phyloP scores from a whole-genome alignment of 30 jellyfish, hydroid and myxozoan genomes.

The Pseudorhiza aurosa region DNA sequence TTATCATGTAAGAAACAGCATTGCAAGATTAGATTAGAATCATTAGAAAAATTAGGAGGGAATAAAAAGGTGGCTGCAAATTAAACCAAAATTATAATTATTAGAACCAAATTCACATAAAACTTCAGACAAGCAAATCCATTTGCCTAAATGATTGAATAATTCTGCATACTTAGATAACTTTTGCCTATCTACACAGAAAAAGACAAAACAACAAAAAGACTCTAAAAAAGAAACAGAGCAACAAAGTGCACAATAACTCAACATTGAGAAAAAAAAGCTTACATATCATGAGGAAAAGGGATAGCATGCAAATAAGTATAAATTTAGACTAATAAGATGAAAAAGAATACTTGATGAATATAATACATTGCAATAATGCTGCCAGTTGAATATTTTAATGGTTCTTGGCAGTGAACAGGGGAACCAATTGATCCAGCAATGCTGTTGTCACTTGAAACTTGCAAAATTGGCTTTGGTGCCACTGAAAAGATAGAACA shows the following conservation, averaged over 20 bases:
- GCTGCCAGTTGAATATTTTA: conserved; percentile 39
- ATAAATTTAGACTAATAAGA: background rate
- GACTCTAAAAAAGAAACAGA: background rate
- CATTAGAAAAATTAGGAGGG: no score
- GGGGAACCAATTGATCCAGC: conserved; percentile 6
- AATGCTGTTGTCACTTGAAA: background rate
- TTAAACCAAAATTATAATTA: no score
- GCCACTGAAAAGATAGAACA: background rate
- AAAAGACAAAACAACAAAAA: background rate
- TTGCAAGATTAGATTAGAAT: no score
- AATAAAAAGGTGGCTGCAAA: no score
- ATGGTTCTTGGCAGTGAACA: conserved; percentile 18
- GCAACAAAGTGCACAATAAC: no score
- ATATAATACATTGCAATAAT: conserved; percentile 46
- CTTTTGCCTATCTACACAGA: no score
- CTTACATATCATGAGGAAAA: background rate
- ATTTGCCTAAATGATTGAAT: no score
- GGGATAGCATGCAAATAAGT: background rate
- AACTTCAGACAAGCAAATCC: no score
- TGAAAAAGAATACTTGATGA: background rate
- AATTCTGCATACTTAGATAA: no score
- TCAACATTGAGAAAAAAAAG: no score
- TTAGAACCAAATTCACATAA: no score
- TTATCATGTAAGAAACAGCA: no score
- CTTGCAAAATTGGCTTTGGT: background rate